Base-by-base conservation (phyloP, 2,888 invertebrate species). In the Parasteatoda lunata region DNA sequence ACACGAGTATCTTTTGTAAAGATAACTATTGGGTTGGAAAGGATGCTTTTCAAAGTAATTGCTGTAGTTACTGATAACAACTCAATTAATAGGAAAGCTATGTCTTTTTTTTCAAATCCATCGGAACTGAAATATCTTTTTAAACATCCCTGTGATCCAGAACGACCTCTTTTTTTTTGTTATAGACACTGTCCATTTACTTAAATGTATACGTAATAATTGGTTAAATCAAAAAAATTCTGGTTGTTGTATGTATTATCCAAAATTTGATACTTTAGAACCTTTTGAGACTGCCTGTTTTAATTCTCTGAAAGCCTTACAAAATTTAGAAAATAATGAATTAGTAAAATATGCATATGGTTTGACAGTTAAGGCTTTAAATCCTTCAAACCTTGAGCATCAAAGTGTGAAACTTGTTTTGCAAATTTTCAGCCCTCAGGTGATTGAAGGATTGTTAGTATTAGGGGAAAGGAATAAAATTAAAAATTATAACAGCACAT, bases 391-490 rank as follows among this genome's bases (percentile, higher is more conserved):
- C 7, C 9, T 84, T 5, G 84, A 84, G 30, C 30, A 71, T 30
- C 78, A 84, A 73, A 78, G 78, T 59, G 59, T 78, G 7, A 66
- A 78, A 49, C 78, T 84, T 73, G 78, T 66, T 1, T 47, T 83
- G 8, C 69, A 83, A 13, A 45, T 83, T 11, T 76, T 83, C 70
- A 76, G 77, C 64, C 11, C 65, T 3, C 48, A n/a, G 64, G 73
- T 73, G 4, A 48, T 81, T 49, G 48, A n/a, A n/a, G 69, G 15
- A n/a, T 13, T 79, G 54, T 48, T 15, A 11, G 54, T n/a, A 11
- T 15, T 47, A 9, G 73, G 73, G 7, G 73, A 52, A 73, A 73
- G 54, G 11, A n/a, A 73, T 45, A 45, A 15, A 15, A n/a, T 79
- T 1, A 52, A 52, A n/a, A 30, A 13, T 66, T 77, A 64, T 13